Evolutionary conservation across 2,113 vertebrate species (phyloP).

Genomic region (Rhabdornis inornatus): DNA sequence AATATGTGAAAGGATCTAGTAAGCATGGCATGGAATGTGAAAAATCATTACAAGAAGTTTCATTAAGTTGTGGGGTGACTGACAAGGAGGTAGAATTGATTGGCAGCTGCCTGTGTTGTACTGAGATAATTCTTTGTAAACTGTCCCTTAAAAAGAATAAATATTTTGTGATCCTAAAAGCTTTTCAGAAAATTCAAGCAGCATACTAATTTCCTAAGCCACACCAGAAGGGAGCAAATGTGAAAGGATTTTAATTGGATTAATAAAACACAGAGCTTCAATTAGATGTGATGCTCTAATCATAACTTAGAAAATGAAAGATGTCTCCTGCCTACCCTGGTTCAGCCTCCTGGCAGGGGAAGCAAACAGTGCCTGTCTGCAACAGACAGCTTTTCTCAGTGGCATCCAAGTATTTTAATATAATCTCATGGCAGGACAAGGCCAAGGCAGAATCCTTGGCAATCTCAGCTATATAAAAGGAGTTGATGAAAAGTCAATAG

Average conservation of each 20-base stretch:
- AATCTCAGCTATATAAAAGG: not conserved
- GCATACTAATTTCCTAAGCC: not conserved
- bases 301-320: constrained; percentile 55
- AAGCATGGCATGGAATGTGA: not conserved
- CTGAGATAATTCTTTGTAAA: not conserved
- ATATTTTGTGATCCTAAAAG: not conserved
- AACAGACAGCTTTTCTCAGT: not conserved
- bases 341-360: constrained; percentile 21
- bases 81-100: constrained; percentile 39
- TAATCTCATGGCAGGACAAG: not conserved
- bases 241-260: not conserved
- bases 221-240: not conserved
- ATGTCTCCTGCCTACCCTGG: not conserved
- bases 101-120: constrained; percentile 59
- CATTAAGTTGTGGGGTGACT: not conserved
- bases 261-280: constrained; percentile 21
- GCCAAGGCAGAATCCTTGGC: not conserved
- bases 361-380: not conserved
- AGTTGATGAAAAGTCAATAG: not conserved
- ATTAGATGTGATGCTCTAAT: not conserved
- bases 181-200: not conserved
- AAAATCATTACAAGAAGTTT: not conserved
- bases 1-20: not conserved
- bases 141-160: not conserved
- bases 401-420: not conserved